Base-by-base conservation (phyloP, 2,113 vertebrate genomes). In the Taurulus bubalis region DNA sequence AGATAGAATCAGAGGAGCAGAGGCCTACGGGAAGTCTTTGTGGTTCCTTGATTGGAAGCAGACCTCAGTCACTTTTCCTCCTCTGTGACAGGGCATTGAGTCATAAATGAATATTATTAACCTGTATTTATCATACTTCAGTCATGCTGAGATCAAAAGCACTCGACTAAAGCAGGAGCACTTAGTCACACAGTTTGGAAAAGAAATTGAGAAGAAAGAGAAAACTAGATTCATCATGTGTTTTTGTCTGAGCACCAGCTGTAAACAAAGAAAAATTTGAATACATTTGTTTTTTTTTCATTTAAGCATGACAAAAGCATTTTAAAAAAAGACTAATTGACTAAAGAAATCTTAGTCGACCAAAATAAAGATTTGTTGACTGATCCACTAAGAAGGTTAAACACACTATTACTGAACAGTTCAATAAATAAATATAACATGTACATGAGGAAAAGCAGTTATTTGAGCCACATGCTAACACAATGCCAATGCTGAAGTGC, bases 21-120 rank as follows among this genome's bases (percentile, higher is more conserved):
- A 71, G 68, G 81, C 55, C 63, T 11, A 14, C 15, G 20, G 71
- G 85, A 75, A 82, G 78, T 75, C 74, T 69, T 77, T 80, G 84
- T 28, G 62, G 80, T 75, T 82, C 72, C 26, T 20, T 92, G 90
- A 94, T 82, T 87, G 64, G 90, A 92, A 92, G 85, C 93, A 93
- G 92, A 82, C 82, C 51, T 69, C 69, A 3, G 51, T 77, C 82
- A 88, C 89, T 92, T 88, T 83, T 92, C 85, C 79, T 91, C 36
- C 26, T 67, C 42, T 77, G 83, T 90, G 90, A 91, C 9, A 0
- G 6, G 16, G 20, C 47, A 10, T 6, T 83, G 93, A 93, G 84
- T 91, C 90, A 91, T 38, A 20, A 56, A 71, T 42, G 5, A 63
- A 63, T 18, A 34, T 58, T 24, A 56, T 59, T 26, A 63, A 59